phyloP scores from a whole-genome alignment of 2,797 vertebrate species.

The Merluccius polli region DNA sequence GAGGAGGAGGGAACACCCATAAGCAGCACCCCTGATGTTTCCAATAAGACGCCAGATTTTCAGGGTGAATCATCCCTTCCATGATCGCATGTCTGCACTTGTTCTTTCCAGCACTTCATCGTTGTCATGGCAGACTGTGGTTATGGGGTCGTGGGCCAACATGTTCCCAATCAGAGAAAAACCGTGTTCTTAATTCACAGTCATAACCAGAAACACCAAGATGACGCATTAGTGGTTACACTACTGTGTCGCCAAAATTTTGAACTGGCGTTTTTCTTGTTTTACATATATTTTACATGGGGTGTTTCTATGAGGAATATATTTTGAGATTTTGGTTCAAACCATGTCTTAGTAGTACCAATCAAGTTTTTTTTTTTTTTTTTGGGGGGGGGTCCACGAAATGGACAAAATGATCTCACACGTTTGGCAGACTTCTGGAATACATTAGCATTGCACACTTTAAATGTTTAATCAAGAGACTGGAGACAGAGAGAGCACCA shows the following conservation, averaged over 20 bases:
- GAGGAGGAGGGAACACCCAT: not conserved
- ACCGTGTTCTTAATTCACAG: slow-evolving; percentile 6
- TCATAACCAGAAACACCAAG: slow-evolving; percentile 23
- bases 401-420: slow-evolving; percentile 59
- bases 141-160: slow-evolving; percentile 43
- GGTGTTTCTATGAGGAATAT: not conserved
- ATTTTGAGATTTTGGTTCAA: not conserved
- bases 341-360: not conserved
- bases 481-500: slow-evolving; percentile 12
- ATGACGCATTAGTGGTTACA: slow-evolving; percentile 23
- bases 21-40: slow-evolving; percentile 21
- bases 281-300: not conserved
- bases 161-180: slow-evolving; percentile 34
- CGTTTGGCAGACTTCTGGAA: slow-evolving; percentile 54
- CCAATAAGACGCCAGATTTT: slow-evolving; percentile 28
- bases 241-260: not conserved
- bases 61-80: slow-evolving; percentile 70
- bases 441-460: slow-evolving; percentile 51
- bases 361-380: not conserved
- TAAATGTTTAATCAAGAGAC: slow-evolving; percentile 22
- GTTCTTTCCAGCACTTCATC: slow-evolving; percentile 62
- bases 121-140: slow-evolving; percentile 52
- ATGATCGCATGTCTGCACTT: slow-evolving; percentile 66
- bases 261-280: not conserved
- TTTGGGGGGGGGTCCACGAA: not conserved